These are phyloP conservation scores for Aplodontia rufa DNA, from an alignment of 2,113 vertebrate species.

Conservation along the genomic window DNA sequence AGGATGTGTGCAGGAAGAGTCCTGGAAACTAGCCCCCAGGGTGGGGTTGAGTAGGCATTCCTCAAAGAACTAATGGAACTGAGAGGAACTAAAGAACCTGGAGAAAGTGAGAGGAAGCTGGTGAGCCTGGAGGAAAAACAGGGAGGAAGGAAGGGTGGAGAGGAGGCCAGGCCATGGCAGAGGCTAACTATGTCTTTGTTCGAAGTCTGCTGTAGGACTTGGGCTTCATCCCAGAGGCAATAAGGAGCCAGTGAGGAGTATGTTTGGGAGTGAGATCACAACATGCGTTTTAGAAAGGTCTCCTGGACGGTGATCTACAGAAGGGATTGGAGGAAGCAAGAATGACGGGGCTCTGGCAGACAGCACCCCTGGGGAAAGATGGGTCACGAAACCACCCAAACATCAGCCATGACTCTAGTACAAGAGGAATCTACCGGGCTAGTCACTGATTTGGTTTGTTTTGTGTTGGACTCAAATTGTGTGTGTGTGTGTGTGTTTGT, in stretches of 20 bases:
- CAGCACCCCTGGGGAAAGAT: not conserved
- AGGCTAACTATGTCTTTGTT: not conserved
- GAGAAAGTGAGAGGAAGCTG: not conserved
- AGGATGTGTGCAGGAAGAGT: not conserved
- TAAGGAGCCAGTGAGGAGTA: not conserved
- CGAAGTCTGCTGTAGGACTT: not conserved
- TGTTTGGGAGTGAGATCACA: not conserved
- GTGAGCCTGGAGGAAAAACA: too few relatives aligned
- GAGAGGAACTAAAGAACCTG: not conserved
- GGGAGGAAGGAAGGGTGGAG: too few relatives aligned
- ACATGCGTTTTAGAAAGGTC: not conserved
- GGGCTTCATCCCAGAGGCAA: not conserved
- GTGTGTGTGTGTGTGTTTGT: not conserved
- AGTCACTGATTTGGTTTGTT: not conserved
- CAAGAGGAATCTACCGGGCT: not conserved
- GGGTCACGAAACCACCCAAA: not conserved
- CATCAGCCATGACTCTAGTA: too few relatives aligned
- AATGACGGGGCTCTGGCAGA: not conserved
- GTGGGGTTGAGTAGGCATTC: not conserved
- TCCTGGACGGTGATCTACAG: not conserved
- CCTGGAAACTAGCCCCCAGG: not conserved
- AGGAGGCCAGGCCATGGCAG: rapidly evolving
- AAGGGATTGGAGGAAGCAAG: not conserved
- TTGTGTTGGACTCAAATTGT: not conserved
- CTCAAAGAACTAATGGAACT: not conserved